Conservation (phyloP, 2,797 vertebrate genomes). For the Manis pentadactyla region DNA sequence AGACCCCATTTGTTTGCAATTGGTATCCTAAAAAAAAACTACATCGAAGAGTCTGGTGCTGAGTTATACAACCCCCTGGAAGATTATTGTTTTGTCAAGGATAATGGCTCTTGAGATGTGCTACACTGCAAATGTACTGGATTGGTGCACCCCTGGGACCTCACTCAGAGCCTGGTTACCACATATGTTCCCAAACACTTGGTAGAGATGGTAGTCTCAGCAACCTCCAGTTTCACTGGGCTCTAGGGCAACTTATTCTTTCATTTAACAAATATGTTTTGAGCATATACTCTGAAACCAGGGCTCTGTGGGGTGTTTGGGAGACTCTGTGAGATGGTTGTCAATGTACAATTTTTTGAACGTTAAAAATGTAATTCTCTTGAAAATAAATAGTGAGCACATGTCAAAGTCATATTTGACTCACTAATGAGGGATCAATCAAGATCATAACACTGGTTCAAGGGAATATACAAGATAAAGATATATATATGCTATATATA, state of each 20-base stretch:
- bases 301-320: not conserved
- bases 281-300: not conserved
- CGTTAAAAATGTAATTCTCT: not conserved
- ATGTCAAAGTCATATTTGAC: not conserved
- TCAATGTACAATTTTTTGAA: not conserved
- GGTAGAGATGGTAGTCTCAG: not conserved
- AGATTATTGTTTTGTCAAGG: not conserved
- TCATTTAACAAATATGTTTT: not conserved
- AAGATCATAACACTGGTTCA: no score
- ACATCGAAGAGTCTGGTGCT: not conserved
- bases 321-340: not conserved
- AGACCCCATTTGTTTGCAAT: not conserved
- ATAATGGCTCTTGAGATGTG: not conserved
- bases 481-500: no score
- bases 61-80: not conserved
- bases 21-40: not conserved
- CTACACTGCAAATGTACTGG: not conserved
- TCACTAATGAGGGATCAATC: no score
- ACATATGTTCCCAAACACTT: not conserved
- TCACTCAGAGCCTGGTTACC: not conserved
- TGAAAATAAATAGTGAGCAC: not conserved
- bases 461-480: no score
- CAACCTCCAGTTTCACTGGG: not conserved
- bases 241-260: not conserved
- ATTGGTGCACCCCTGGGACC: not conserved